These are phyloP conservation scores for Myrmecophaga tridactyla DNA, from an alignment of 2,113 vertebrate genomes.

Conservation along the genomic window DNA sequence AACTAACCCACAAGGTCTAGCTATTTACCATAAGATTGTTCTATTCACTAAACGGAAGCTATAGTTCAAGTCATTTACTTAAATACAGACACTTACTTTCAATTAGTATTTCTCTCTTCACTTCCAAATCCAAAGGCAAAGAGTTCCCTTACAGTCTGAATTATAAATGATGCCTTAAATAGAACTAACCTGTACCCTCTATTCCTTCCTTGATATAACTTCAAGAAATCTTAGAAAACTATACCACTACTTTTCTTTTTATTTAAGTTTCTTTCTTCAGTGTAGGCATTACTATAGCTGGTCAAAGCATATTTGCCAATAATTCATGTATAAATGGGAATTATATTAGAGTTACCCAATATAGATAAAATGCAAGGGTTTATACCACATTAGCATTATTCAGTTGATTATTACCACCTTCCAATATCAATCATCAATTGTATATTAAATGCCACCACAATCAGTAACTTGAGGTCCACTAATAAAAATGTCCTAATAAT, in stretches of 20 bases:
- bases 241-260: neutral
- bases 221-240: neutral
- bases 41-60: neutral
- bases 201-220: neutral
- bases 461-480: neutral
- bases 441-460: neutral
- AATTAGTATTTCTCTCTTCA: neutral
- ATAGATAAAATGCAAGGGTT: neutral
- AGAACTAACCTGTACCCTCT: neutral
- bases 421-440: neutral
- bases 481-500: neutral
- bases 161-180: neutral
- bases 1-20: constrained; percentile 53
- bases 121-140: neutral
- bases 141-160: neutral
- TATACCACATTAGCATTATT: neutral
- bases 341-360: neutral
- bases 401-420: neutral
- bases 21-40: neutral
- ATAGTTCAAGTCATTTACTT: neutral
- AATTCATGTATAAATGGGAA: neutral
- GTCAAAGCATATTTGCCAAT: neutral
- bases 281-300: neutral
- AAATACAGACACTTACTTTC: neutral
- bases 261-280: neutral